Evolutionary conservation across 2,113 vertebrate species (phyloP), one percentile per base, ranked within the genome.

Genomic region (Cheirogaleus medius): DNA sequence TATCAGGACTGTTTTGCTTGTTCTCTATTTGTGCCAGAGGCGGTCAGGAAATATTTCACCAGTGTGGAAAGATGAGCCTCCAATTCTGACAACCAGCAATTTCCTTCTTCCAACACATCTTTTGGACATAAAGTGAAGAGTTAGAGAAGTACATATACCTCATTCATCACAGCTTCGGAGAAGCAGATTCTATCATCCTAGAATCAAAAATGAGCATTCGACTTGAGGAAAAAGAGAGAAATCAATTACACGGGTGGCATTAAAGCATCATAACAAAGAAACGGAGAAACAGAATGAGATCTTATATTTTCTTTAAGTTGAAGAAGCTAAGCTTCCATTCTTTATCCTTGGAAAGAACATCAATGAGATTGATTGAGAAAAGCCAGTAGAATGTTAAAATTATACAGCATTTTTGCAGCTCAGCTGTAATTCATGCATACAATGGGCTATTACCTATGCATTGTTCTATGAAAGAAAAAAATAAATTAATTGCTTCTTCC

Each of bases 361-460:
- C 97, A 97, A 95, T 98, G 98, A 98, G 97, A 98, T 98, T 97
- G 98, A 98, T 98, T 98, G 6, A 42, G 37, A 94, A 98, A 98
- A 97, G 90, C 81, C 95, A 96, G 80, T 64, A 81, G 94, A 98
- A 98, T 98, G 98, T 96, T 98, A 91, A 98, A 98, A 98, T 98
- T 98, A 98, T 97, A 95, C 96, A 83, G 63, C 60, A 97, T 95
- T 98, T 98, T 98, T 94, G 89, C 94, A 97, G 94, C 86, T 90
- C 37, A 21, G 71, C 47, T 97, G 63, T 98, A 98, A 98, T 97
- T 98, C 97, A 94, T 90, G 91, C 42, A 97, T 96, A 98, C 90
- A 97, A 97, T 97, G 93, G 97, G 68, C 97, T 95, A 97, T 98
- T 98, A 98, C 96, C 52, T 90, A 97, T 69, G 92, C 77, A 86